Base-by-base conservation (phyloP, 2,888 invertebrate species). In the Schrankia costaestrigalis region DNA sequence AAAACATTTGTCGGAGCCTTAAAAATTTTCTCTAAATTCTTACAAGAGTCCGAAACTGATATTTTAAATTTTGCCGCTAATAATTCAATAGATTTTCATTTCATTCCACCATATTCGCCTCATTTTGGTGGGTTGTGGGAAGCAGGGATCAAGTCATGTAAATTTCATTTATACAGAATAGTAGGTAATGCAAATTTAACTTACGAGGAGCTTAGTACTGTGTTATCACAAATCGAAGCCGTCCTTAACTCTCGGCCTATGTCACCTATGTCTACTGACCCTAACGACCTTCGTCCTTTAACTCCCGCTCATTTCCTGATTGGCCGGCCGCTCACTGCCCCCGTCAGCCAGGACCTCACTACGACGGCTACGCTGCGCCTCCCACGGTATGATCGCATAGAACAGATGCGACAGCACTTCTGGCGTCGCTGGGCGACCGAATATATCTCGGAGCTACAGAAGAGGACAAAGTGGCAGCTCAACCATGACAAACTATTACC, bases 51-150 rank as follows among this genome's bases (percentile, higher is more conserved):
- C 2, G 2, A 10, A 3, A 10, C 2, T 3, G 2, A 9, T 10
- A 22, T 22, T 10, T 3, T 10, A 22, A 10, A 22, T 22, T 22
- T 10, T 6, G 9, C 22, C 2, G 10, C 22, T 10, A 22, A 22
- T 22, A 3, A 22, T 22, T 9, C 10, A 2, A 22, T 22, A 10
- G 10, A 22, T 5, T 22, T 22, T 3, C 6, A 22, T 1, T 22
- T 22, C 6, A 22, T 22, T 3, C 22, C 22, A 3, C 22, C 10
- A 5, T 22, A 22, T 10, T 9, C 10, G 9, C 22, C 30, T 14
- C 30, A 30, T 12, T 30, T 30, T 15, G 30, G 22, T 8, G 30
- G 30, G 4, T 22, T 30, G 10, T 22, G 14, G 22, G 29, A 17
- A 7, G 7, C 21, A n/a, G 29, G 29, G 4, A 14, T 29, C 1